phyloP scores from a whole-genome alignment of 2,888 invertebrate genomes.

The Hoplodrina blanda region DNA sequence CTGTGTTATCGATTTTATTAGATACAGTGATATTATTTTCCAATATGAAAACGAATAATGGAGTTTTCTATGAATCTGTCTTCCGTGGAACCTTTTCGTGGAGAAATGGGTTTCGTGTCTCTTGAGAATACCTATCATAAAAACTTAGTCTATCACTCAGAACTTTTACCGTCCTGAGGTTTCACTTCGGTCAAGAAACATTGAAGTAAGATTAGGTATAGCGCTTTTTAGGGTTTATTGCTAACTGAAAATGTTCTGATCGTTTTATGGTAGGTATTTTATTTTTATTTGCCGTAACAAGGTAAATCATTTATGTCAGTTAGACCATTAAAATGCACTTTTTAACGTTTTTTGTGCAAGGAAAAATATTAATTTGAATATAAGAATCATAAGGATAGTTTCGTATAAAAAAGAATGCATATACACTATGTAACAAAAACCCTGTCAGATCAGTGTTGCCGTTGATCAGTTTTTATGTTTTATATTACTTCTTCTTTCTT shows the following conservation, averaged over 20 bases:
- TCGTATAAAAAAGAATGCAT: too few species aligned
- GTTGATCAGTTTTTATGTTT: too few species aligned
- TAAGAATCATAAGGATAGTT: too few species aligned
- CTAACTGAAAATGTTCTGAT: neutral
- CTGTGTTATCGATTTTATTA: neutral
- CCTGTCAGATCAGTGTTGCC: too few species aligned
- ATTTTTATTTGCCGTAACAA: too few species aligned
- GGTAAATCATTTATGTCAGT: too few species aligned
- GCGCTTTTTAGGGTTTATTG: neutral
- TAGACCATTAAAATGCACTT: too few species aligned
- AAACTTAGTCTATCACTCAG: slow-evolving; percentile 37
- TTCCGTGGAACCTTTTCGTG: slow-evolving; percentile 14
- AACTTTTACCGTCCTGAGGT: slow-evolving; percentile 39
- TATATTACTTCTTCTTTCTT: too few species aligned
- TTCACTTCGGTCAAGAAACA: slow-evolving; percentile 12
- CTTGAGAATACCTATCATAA: slow-evolving; percentile 47
- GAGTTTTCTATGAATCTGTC: slow-evolving; percentile 6
- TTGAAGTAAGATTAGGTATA: neutral
- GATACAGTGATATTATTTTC: slow-evolving; percentile 6
- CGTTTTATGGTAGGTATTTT: too few species aligned
- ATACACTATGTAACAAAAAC: too few species aligned
- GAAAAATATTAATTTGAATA: too few species aligned
- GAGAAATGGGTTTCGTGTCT: slow-evolving; percentile 38
- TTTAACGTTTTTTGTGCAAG: too few species aligned
- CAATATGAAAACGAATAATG: slow-evolving; percentile 5